These are phyloP conservation scores for Abscondita cerata DNA, from an alignment of 2,888 invertebrate species.

Conservation along the genomic window DNA sequence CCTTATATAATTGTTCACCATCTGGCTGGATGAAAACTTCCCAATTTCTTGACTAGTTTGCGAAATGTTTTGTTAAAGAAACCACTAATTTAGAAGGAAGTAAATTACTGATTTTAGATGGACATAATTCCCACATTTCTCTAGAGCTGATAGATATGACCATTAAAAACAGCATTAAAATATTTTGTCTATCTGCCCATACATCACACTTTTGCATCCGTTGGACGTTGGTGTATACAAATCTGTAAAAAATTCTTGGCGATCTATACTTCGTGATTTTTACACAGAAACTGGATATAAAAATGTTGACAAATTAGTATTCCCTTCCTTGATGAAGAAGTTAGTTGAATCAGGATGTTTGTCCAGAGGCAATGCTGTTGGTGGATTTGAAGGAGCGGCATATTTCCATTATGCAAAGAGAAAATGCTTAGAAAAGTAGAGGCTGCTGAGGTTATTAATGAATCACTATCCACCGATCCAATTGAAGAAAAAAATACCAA, in stretches of 20 bases:
- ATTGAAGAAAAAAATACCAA: too few species aligned
- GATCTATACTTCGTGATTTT: constrained; percentile 3
- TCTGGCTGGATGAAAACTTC: constrained; percentile 36
- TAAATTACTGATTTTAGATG: too few species aligned
- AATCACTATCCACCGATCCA: too few species aligned
- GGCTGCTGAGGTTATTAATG: too few species aligned
- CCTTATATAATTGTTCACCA: constrained; percentile 35
- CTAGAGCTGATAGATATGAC: constrained; percentile 27
- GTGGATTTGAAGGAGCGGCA: constrained; percentile 30
- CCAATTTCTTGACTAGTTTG: constrained; percentile 34
- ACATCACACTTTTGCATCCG: too few species aligned
- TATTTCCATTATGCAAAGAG: too few species aligned
- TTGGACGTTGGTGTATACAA: constrained; percentile 36
- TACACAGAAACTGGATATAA: constrained; percentile 25
- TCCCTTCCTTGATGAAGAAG: too few species aligned
- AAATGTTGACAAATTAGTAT: too few species aligned
- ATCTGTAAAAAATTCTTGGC: constrained; percentile 12
- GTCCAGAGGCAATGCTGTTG: constrained; percentile 27
- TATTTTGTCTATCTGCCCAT: constrained; percentile 27
- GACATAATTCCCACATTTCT: too few species aligned
- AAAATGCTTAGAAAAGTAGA: too few species aligned
- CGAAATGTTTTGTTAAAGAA: constrained; percentile 23
- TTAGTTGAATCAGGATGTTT: too few species aligned
- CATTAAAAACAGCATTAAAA: constrained; percentile 26
- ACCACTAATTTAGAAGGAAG: too few species aligned